Evolutionary conservation across 2,888 invertebrate species (phyloP), one percentile per base, ranked within the genome.

Genomic region (Suillia variegata): DNA sequence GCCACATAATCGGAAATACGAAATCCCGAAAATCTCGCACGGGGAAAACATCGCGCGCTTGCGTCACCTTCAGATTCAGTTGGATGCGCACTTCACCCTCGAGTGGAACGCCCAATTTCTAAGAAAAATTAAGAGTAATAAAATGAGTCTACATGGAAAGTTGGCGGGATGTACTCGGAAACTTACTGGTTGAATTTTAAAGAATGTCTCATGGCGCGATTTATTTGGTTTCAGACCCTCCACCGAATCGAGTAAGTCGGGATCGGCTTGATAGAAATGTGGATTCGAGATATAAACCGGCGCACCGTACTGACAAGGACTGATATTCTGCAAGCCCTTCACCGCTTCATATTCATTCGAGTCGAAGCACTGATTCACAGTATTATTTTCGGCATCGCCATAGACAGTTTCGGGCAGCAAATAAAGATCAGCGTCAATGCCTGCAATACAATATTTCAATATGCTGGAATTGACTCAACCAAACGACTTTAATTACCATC

Each of bases 201-300:
- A 89, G 77, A 88, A 93, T 0, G 91, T 89, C 71, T 87, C 87
- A 72, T 94, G 94, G 58, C 86, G 84, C 54, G 88, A 85, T 68
- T 85, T 83, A 10, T 85, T 82, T 0, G 94, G 93, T 2, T 85
- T 84, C 8, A 94, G 82, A 2, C 94, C 94, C 54, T 89, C 88
- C 13, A 93, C 88, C 0, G 86, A 85, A 0, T 87, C 82, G 15
- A 89, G 76, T 0, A 93, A 84, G 13, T 82, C 83, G 0, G 88
- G 88, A 74, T 93, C 91, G 0, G 93, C 90, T 64, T 92, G 89
- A 78, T 89, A 91, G 82, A 95, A 96, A 77, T 96, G 96, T 0
- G 95, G 95, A 79, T 90, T 93, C 0, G 95, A 96, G 8, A 95
- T 84, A 68, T 92, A 93, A 0, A 96, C 90, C 0, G 96, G 96